Evolutionary conservation across 2,113 vertebrate species (phyloP).

Genomic region (Gallinago paraguaiae): DNA sequence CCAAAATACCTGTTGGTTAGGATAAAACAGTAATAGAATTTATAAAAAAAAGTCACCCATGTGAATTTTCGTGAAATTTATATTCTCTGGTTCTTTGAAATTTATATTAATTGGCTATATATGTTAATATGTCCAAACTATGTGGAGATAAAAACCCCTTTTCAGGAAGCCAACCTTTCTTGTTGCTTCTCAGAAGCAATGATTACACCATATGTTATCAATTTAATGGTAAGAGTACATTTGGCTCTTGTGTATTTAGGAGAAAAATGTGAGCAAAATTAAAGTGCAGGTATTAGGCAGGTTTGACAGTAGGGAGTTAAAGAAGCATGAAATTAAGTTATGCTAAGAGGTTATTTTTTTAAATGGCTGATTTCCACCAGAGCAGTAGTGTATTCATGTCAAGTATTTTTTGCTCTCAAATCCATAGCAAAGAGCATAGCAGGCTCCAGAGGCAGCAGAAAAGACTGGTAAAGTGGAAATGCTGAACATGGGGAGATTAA

Average conservation of each 20-base stretch:
- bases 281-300: constrained; percentile 7
- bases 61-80: background rate
- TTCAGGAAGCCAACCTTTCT: background rate
- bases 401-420: constrained; percentile 3
- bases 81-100: no score
- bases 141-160: background rate
- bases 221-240: background rate
- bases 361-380: constrained; percentile 11
- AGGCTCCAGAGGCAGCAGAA: background rate
- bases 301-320: background rate
- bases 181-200: background rate
- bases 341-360: constrained; percentile 3
- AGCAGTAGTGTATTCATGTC: background rate
- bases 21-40: background rate
- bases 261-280: constrained; percentile 32
- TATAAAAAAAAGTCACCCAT: background rate
- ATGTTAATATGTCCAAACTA: background rate
- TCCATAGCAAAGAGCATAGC: background rate
- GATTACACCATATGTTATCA: background rate
- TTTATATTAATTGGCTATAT: background rate
- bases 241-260: background rate
- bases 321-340: constrained; percentile 44
- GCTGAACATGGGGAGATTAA: background rate
- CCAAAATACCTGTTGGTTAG: background rate
- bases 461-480: constrained; percentile 1